These are phyloP conservation scores for Chloroclysta siterata DNA, from an alignment of 2,888 invertebrate species.

Conservation along the genomic window DNA sequence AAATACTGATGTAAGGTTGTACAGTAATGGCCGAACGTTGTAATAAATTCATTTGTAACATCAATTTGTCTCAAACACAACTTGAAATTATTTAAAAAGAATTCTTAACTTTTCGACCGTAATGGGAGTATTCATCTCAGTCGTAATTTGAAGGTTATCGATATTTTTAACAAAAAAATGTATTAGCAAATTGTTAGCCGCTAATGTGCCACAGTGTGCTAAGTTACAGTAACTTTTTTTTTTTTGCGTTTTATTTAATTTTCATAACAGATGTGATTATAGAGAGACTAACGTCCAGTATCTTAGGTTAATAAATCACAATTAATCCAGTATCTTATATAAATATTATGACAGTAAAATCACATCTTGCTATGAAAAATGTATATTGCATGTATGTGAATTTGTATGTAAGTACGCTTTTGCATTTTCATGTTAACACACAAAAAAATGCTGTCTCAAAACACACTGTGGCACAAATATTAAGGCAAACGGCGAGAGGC, in stretches of 20 bases:
- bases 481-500: constrained; percentile 30
- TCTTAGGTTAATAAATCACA: not conserved
- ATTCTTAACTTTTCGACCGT: constrained; percentile 11
- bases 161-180: constrained; percentile 24
- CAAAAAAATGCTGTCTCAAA: constrained; percentile 2
- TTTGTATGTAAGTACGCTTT: no score
- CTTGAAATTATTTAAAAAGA: constrained; percentile 6
- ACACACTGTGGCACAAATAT: constrained; percentile 32
- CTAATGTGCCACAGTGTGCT: constrained; percentile 31
- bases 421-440: not conserved
- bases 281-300: constrained; percentile 15
- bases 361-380: constrained; percentile 7
- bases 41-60: constrained; percentile 15
- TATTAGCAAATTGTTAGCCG: constrained; percentile 28
- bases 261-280: constrained; percentile 1
- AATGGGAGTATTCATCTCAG: constrained; percentile 18
- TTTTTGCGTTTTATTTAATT: not conserved
- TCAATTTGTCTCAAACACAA: constrained; percentile 13
- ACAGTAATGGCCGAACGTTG: constrained; percentile 14
- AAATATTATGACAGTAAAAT: constrained; percentile 21
- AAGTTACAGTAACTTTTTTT: constrained; percentile 3
- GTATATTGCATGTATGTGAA: no score
- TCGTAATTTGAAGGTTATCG: not conserved
- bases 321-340: constrained; percentile 2
- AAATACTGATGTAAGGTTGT: constrained; percentile 14